Base-by-base conservation (phyloP, 2,113 vertebrate species). In the Plectropomus leopardus region DNA sequence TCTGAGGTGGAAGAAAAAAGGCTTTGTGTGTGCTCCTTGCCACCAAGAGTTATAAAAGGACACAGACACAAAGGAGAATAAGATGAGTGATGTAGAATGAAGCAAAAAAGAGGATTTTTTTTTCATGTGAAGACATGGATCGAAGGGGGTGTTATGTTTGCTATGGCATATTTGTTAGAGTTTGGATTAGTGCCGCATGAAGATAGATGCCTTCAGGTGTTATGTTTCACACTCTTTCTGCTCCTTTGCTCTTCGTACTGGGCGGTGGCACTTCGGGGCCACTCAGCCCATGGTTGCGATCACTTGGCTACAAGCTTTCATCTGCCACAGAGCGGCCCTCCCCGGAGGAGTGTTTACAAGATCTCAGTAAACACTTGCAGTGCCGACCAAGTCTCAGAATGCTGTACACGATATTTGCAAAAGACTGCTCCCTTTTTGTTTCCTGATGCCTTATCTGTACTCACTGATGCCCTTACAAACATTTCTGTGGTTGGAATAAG, bases 1-100 rank as follows among this genome's bases (percentile, higher is more conserved):
- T 92, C 83, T 88, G 86, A 89, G 70, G 76, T 57, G 82, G 88
- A 91, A 89, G 88, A 92, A 90, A 90, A 90, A 89, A 90, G 83
- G 72, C 88, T 85, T 94, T 94, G 89, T 93, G 87, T 47, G 76
- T 72, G 69, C 28, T 59, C 72, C 68, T 63, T 80, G 55, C 77
- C 78, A 80, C 72, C 54, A 58, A 51, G 80, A 87, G 78, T 21
- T 84, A 81, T 55, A 67, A 71, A 89, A 36, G 61, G 76, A 76
- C 28, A 8, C 40, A 28, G 72, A 77, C 47, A 60, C 16, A 26
- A 71, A 53, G 45, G 57, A 76, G 76, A 86, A 76, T 69, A 36
- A 71, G 88, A 80, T 81, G 84, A 90, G 76, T 82, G 70, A 87
- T 73, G 80, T 63, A 60, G 76, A 81, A 32, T 7, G 66, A 67